A percentile compares a stretch with the other conserved stretches of the same genome.
These are phyloP conservation scores for honey bee (Apis mellifera) DNA, from an alignment of 1,140 invertebrate species.

Conservation along the genomic window DNA sequence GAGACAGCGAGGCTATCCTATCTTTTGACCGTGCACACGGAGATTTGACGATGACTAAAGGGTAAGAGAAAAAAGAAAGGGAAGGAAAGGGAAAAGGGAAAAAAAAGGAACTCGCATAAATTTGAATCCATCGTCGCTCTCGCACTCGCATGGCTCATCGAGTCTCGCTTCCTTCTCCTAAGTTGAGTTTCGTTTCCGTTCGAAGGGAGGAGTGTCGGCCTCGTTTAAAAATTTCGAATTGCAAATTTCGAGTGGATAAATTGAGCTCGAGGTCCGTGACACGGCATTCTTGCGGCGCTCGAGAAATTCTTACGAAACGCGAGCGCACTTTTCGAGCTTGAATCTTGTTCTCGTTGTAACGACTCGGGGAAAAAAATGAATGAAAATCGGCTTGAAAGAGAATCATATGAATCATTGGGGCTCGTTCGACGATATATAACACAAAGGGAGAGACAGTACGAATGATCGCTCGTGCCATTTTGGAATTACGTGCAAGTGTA, in stretches of 20 bases:
- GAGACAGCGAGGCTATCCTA: neutral
- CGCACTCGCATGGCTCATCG: neutral
- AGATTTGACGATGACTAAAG: no score
- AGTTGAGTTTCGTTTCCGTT: neutral
- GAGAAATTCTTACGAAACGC: no score
- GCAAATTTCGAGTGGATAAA: neutral
- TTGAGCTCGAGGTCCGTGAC: neutral
- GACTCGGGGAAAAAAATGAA: conserved; percentile 13
- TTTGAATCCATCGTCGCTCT: neutral
- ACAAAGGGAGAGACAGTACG: neutral
- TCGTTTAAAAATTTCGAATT: neutral
- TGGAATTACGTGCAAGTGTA: conserved; percentile 21
- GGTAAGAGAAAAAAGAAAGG: no score
- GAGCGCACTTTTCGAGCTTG: no score
- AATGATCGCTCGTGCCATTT: conserved; percentile 2
- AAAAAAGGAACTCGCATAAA: neutral
- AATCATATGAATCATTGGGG: conserved; percentile 5
- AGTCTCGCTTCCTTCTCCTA: neutral
- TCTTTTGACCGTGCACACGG: neutral
- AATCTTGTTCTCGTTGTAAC: no score
- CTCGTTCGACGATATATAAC: neutral
- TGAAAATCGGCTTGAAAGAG: neutral
- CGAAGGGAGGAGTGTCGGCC: neutral
- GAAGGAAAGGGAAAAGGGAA: neutral
- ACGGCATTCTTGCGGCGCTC: neutral